Conservation (phyloP, 2,797 vertebrate species). For the Rhodeus uyekii region DNA sequence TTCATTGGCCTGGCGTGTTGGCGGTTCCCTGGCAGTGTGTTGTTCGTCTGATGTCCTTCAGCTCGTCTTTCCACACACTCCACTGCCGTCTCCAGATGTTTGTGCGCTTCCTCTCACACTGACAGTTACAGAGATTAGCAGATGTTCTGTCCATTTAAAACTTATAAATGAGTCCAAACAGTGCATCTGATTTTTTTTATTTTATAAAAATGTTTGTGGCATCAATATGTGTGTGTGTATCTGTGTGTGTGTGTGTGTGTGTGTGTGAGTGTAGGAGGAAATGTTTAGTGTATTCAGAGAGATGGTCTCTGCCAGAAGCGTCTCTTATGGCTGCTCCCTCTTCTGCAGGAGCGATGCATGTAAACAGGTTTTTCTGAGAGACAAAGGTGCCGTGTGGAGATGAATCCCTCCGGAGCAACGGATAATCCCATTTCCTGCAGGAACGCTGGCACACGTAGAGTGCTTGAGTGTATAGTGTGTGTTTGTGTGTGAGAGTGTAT, state of each 20-base stretch:
- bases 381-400: not conserved
- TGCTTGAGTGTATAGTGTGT: not conserved
- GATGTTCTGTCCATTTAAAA: not conserved
- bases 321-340: not conserved
- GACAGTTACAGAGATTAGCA: not conserved
- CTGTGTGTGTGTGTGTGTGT: not conserved
- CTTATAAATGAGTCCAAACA: not conserved
- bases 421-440: constrained; percentile 33
- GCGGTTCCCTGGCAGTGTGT: not conserved
- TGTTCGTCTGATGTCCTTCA: not conserved
- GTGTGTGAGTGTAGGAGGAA: not conserved
- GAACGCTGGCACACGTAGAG: not conserved
- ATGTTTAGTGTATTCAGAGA: not conserved
- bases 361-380: constrained; percentile 23
- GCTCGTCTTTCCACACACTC: too few relatives aligned
- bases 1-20: not conserved
- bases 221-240: too few relatives aligned
- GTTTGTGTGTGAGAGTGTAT: not conserved
- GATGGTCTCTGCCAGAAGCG: not conserved
- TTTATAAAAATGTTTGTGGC: too few relatives aligned
- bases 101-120: not conserved
- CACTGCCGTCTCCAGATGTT: not conserved
- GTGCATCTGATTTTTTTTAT: too few relatives aligned
- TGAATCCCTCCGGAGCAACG: not conserved
- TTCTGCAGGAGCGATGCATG: constrained; percentile 19